These are phyloP conservation scores for Hirundichthys speculiger DNA, from an alignment of 2,113 vertebrate genomes.

Conservation along the genomic window DNA sequence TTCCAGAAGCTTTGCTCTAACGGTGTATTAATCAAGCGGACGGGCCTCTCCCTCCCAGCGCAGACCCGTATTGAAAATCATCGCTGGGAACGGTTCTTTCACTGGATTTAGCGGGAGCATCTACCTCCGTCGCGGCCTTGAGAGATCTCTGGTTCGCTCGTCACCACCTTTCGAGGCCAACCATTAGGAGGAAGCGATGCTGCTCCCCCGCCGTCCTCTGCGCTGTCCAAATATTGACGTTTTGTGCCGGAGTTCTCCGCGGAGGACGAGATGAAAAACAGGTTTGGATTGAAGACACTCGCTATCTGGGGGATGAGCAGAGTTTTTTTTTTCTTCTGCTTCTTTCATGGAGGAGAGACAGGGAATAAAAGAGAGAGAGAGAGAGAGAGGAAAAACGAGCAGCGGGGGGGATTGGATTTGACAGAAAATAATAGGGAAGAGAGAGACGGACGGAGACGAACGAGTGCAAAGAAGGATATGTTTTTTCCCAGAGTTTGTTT, in stretches of 20 bases:
- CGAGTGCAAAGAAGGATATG: constrained; percentile 29
- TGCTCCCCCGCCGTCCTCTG: constrained; percentile 41
- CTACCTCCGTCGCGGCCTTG: constrained; percentile 44
- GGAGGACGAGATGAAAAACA: constrained; percentile 70
- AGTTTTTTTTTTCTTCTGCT: background rate
- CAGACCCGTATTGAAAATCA: constrained; percentile 46
- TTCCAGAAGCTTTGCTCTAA: constrained; percentile 31
- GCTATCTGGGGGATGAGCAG: constrained; percentile 33
- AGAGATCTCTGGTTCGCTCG: constrained; percentile 69
- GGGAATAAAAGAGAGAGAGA: constrained; percentile 9
- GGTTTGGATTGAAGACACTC: constrained; percentile 49
- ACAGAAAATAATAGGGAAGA: constrained; percentile 32
- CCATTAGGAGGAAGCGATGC: constrained; percentile 41
- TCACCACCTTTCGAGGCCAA: constrained; percentile 51
- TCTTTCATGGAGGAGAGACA: background rate
- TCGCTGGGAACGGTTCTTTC: constrained; percentile 43
- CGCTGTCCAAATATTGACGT: constrained; percentile 75
- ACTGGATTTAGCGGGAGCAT: constrained; percentile 32
- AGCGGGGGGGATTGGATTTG: constrained; percentile 32
- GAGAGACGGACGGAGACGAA: constrained; percentile 17
- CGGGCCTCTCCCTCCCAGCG: constrained; percentile 35
- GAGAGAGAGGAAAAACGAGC: constrained; percentile 9
- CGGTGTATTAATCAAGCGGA: constrained; percentile 57
- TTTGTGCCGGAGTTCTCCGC: constrained; percentile 58
- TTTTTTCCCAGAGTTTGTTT: constrained; percentile 56